Evolutionary conservation across 2,888 invertebrate genomes (phyloP), one percentile per base, ranked within the genome.

Genomic region (Hirtodrosophila confusa): DNA sequence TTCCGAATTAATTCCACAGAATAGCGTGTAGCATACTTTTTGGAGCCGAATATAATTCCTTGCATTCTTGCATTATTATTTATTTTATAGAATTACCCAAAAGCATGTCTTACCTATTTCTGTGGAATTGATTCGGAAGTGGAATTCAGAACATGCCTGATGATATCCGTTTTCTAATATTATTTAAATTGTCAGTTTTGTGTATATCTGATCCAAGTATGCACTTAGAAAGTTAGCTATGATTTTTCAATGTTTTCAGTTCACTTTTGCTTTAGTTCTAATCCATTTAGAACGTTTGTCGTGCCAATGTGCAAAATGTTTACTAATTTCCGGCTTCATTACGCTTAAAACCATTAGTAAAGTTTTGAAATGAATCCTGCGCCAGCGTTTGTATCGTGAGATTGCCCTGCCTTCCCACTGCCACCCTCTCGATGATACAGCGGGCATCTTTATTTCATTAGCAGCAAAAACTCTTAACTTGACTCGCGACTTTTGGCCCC

Each of bases 281-380:
- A 47, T 53, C 43, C 37, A 36, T 47, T 51, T 39, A 36, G 12
- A 50, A 17, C 6, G 43, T 43, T 40, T 39, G 23, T 57, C 31
- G 58, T 57, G 60, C 55, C 84, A 78, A 61, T 64, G 75, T 75
- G 64, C 69, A 55, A 68, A 78, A 82, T 84, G 80, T 84, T 80
- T 80, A 79, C 84, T 86, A 80, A 84, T 86, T 84, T 84, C 86
- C 84, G 80, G 80, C 84, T 84, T 86, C 84, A 86, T 84, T 84
- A 84, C 80, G 84, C 84, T 83, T 78, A 78, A 83, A 84, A 63
- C 78, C 82, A 84, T 84, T 86, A 86, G 82, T 70, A 84, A 86
- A 86, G 73, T 86, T 84, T 75, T 63, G 66, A 77, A 84, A 80
- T 73, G 75, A 79, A 77, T 77, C 70, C 68, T 56, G 47, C 35